Evolutionary conservation across 2,888 invertebrate species (phyloP).

Genomic region (Abrostola tripartita): DNA sequence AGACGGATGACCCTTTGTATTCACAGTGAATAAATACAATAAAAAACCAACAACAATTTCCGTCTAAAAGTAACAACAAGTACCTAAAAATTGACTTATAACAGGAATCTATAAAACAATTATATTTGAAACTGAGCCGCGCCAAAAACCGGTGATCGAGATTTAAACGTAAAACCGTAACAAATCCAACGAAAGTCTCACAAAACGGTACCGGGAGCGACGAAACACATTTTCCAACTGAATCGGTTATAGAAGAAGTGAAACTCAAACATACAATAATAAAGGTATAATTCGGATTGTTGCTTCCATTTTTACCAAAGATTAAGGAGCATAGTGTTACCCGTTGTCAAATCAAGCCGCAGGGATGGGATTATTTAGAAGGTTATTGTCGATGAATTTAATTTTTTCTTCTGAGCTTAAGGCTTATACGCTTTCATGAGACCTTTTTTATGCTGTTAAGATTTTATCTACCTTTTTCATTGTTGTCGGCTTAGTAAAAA

Average conservation of each 20-base stretch:
- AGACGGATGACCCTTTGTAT: too few species aligned
- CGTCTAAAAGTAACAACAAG: conserved; percentile 1
- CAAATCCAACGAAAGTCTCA: conserved; percentile 48
- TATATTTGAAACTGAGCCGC: conserved; percentile 15
- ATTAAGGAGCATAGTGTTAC: conserved; percentile 57
- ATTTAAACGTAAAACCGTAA: conserved; percentile 51
- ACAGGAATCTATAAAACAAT: conserved; percentile 4
- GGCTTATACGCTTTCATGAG: conserved; percentile 10
- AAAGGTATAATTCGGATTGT: conserved; percentile 63
- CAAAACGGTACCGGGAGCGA: conserved; percentile 48
- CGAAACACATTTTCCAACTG: conserved; percentile 61
- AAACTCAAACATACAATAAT: conserved; percentile 61
- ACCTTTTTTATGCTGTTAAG: conserved; percentile 4
- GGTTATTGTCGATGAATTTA: conserved; percentile 46
- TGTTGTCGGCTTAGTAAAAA: background rate
- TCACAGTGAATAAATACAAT: too few species aligned
- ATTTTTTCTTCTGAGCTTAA: conserved; percentile 29
- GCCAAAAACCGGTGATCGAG: conserved; percentile 31
- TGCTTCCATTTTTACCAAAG: conserved; percentile 62
- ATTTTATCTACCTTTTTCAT: background rate
- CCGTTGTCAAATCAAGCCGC: conserved; percentile 49
- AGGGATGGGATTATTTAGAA: conserved; percentile 47
- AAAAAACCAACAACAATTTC: too few species aligned
- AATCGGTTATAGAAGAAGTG: conserved; percentile 51
- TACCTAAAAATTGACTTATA: background rate